A percentile compares a stretch with the other conserved stretches of the same genome.
Conservation (phyloP, 2,797 vertebrate species). For the Hylomyscus alleni region DNA sequence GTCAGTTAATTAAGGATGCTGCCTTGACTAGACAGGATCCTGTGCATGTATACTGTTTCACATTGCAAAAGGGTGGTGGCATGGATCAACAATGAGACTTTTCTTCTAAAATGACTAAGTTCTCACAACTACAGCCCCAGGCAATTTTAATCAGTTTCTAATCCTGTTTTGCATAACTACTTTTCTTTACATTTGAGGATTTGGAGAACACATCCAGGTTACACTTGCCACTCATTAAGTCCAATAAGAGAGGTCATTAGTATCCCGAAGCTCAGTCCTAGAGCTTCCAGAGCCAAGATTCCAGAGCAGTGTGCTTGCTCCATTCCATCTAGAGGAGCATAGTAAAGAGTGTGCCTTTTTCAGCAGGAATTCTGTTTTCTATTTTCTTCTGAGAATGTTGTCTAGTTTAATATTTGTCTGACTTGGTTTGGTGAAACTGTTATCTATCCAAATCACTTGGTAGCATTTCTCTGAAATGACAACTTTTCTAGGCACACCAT, state of each 20-base stretch:
- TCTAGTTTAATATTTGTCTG: not conserved
- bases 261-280: not conserved
- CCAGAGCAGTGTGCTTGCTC: not conserved
- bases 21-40: not conserved
- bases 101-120: not conserved
- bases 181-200: not conserved
- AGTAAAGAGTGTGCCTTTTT: not conserved
- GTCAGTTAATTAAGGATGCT: not conserved
- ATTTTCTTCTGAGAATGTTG: not conserved
- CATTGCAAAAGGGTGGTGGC: not conserved
- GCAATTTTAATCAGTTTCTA: slow-evolving; percentile 11
- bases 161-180: not conserved
- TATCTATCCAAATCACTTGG: not conserved
- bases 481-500: not conserved
- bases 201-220: not conserved
- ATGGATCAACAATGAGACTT: not conserved
- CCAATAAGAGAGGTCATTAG: not conserved
- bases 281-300: not conserved
- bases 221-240: not conserved
- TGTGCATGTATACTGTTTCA: not conserved
- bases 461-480: not conserved
- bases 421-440: slow-evolving; percentile 16
- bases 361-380: not conserved
- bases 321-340: not conserved
- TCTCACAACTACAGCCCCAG: not conserved